Percentiles rank a stretch among this genome's conserved stretches.
Conservation (phyloP, 2,797 vertebrate species). For the Spea hammondii region DNA sequence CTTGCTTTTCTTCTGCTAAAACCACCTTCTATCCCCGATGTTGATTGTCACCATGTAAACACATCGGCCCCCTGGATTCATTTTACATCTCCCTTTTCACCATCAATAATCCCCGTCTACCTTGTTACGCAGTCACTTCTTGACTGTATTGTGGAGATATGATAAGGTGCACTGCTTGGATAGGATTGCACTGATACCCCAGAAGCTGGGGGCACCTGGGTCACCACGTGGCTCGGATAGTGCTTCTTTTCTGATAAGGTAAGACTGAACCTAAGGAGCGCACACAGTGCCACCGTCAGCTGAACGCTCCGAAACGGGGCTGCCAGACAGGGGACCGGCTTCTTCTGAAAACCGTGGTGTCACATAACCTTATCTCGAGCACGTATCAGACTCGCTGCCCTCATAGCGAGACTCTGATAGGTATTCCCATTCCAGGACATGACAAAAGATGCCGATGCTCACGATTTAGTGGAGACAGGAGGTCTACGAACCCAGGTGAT, state of each 20-base stretch:
- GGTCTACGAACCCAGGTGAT: slow-evolving; percentile 62
- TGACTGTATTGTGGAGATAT: slow-evolving; percentile 3
- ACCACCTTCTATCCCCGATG: no score
- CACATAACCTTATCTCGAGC: slow-evolving; percentile 70
- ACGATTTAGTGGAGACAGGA: slow-evolving; percentile 69
- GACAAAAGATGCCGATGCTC: slow-evolving; percentile 68
- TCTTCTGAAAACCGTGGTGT: slow-evolving; percentile 66
- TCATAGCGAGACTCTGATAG: slow-evolving; percentile 60
- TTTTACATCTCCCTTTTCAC: slow-evolving; percentile 16
- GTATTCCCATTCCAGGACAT: slow-evolving; percentile 61
- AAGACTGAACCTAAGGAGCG: slow-evolving; percentile 42
- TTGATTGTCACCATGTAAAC: no score
- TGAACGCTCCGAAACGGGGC: slow-evolving; percentile 33
- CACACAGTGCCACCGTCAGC: slow-evolving; percentile 30
- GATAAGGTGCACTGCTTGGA: slow-evolving; percentile 38
- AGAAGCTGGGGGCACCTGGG: slow-evolving; percentile 7
- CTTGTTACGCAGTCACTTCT: neutral
- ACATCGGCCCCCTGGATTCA: neutral
- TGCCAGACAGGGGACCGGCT: slow-evolving; percentile 56
- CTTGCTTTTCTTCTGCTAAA: no score
- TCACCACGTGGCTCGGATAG: slow-evolving; percentile 37
- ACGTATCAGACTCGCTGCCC: slow-evolving; percentile 64
- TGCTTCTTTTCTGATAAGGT: slow-evolving; percentile 11
- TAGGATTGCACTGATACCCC: slow-evolving; percentile 36
- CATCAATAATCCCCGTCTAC: slow-evolving; percentile 39